These are phyloP conservation scores for Motacilla tschutschensis DNA, from an alignment of 2,113 vertebrate species.

Conservation along the genomic window DNA sequence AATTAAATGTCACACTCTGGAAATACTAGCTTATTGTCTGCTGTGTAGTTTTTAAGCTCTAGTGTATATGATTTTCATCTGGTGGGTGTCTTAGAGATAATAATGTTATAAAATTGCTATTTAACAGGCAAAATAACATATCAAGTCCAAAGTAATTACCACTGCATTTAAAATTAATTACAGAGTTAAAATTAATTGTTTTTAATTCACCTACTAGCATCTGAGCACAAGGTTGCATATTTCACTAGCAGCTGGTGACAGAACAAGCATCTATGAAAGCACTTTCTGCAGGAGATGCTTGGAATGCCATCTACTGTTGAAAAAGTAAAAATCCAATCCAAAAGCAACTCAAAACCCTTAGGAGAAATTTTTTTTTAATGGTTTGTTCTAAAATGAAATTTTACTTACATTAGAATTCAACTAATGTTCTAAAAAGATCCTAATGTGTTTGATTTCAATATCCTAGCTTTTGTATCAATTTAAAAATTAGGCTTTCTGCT, in stretches of 20 bases:
- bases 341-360: not conserved
- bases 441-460: not conserved
- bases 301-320: constrained; percentile 60
- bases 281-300: constrained; percentile 16
- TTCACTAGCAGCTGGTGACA: not conserved
- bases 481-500: not conserved
- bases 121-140: not conserved
- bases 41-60: not conserved
- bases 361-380: not conserved
- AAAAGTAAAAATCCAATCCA: not conserved
- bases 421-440: not conserved
- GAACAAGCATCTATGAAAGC: not conserved
- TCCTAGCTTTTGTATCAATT: not conserved
- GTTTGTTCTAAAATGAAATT: not conserved
- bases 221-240: not conserved
- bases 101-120: not conserved
- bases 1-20: not conserved
- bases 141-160: not conserved
- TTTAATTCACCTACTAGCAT: constrained; percentile 1
- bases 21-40: not conserved
- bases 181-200: not conserved
- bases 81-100: not conserved
- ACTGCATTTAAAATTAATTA: constrained; percentile 8
- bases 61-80: not conserved
- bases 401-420: not conserved